phyloP scores from a whole-genome alignment of 2,888 invertebrate genomes.

The Heliconius ethilla region DNA sequence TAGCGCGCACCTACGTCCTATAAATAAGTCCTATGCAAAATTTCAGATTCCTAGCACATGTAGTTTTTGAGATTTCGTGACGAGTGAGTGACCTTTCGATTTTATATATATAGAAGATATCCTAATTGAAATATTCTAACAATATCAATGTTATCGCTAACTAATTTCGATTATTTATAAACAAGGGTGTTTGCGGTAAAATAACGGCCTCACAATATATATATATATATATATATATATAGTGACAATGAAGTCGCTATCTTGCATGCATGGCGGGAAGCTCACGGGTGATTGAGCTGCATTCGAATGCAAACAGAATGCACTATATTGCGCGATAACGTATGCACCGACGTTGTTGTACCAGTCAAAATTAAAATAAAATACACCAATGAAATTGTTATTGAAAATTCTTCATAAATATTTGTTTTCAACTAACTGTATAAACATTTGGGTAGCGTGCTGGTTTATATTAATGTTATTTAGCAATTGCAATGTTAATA shows the following conservation, averaged over 20 bases:
- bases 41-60: too few relatives aligned
- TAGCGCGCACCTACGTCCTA: too few relatives aligned
- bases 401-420: conserved; percentile 19
- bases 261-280: conserved; percentile 62
- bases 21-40: too few relatives aligned
- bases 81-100: too few relatives aligned
- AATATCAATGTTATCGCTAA: background rate
- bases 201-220: conserved; percentile 42
- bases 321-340: conserved; percentile 39
- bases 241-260: conserved; percentile 63
- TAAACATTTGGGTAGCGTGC: background rate
- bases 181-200: conserved; percentile 26
- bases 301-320: conserved; percentile 60
- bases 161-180: conserved; percentile 29
- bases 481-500: background rate
- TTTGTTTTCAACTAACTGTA: conserved; percentile 10
- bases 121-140: background rate
- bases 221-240: conserved; percentile 43
- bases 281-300: conserved; percentile 66
- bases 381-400: conserved; percentile 16
- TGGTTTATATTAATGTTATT: background rate
- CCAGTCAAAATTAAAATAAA: conserved; percentile 27
- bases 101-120: background rate
- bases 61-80: too few relatives aligned
- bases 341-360: conserved; percentile 28